Conservation (phyloP, 1,140 invertebrate species). For the Magallana ariakensis region DNA sequence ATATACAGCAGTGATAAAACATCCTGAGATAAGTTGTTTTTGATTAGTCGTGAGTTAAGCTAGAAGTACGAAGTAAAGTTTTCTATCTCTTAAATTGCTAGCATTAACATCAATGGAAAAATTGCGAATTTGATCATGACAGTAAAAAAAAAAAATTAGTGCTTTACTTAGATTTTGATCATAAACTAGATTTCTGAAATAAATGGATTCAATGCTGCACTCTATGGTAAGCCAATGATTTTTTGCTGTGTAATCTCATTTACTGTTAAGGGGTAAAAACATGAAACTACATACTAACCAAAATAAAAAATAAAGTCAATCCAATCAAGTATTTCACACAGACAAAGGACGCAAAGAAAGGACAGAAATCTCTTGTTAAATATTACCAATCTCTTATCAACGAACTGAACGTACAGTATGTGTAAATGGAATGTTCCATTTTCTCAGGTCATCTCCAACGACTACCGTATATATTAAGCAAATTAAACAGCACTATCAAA, state of each 20-base stretch:
- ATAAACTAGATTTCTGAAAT: background rate
- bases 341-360: too few relatives aligned
- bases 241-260: background rate
- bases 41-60: background rate
- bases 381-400: conserved; percentile 22
- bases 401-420: too few relatives aligned
- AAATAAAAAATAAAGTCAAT: background rate
- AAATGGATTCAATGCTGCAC: background rate
- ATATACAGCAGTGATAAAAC: background rate
- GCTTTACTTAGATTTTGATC: background rate
- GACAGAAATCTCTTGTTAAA: conserved; percentile 4
- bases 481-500: background rate
- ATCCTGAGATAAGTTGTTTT: background rate
- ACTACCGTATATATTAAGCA: too few relatives aligned
- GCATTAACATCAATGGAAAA: too few relatives aligned
- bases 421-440: conserved; percentile 25
- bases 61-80: too few relatives aligned
- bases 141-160: too few relatives aligned
- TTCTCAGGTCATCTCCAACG: background rate
- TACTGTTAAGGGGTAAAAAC: too few relatives aligned
- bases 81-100: too few relatives aligned
- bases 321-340: too few relatives aligned
- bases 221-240: background rate
- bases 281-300: background rate
- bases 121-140: too few relatives aligned